phyloP scores from a whole-genome alignment of 2,888 invertebrate species.

The Eueremaeus valkanovi region DNA sequence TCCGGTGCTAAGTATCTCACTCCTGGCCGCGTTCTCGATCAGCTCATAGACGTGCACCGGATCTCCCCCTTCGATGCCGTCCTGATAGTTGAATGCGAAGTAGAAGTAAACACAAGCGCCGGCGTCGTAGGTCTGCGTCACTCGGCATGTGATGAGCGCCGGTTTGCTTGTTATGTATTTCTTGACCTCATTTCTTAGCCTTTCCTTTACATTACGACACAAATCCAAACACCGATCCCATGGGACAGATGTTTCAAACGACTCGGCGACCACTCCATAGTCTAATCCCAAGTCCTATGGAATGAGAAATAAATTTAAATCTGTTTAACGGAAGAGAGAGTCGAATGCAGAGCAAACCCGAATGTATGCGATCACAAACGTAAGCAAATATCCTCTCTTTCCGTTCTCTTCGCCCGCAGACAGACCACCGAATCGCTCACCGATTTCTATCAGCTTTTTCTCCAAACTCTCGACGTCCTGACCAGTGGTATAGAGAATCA shows the following conservation, averaged over 20 bases:
- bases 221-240: constrained; percentile 75
- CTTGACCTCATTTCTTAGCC: constrained; percentile 60
- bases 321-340: neutral
- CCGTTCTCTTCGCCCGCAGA: constrained; percentile 91
- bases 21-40: constrained; percentile 53
- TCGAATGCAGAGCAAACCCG: no score
- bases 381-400: constrained; percentile 88
- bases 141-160: constrained; percentile 67
- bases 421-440: constrained; percentile 68
- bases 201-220: constrained; percentile 82
- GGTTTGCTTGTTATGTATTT: constrained; percentile 61
- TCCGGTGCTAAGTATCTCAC: constrained; percentile 59
- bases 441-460: constrained; percentile 72
- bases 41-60: constrained; percentile 47
- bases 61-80: constrained; percentile 49
- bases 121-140: constrained; percentile 94
- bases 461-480: constrained; percentile 72
- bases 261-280: constrained; percentile 83
- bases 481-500: constrained; percentile 37
- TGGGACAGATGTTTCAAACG: constrained; percentile 97
- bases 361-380: constrained; percentile 96
- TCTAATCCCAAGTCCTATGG: constrained; percentile 80
- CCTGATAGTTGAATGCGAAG: constrained; percentile 71
- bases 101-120: constrained; percentile 96
- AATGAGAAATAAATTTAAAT: constrained; percentile 37